These are phyloP conservation scores for Eidolon dupreanum DNA, from an alignment of 2,797 vertebrate genomes.

Conservation along the genomic window DNA sequence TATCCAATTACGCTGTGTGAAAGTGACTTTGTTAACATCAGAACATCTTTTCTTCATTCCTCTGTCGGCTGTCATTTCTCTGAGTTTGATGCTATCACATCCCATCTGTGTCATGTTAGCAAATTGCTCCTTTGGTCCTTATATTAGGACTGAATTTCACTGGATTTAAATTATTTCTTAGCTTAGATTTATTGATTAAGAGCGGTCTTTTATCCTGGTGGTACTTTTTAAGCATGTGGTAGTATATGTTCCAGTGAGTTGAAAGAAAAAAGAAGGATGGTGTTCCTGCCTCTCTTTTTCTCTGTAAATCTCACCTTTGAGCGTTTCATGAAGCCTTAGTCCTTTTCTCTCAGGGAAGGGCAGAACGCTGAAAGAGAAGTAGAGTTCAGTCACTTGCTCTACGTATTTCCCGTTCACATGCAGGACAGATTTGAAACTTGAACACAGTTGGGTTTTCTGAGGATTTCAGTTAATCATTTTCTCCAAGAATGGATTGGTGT, in stretches of 20 bases:
- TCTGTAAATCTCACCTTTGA: not conserved
- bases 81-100: not conserved
- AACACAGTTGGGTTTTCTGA: not conserved
- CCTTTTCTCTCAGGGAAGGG: not conserved
- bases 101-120: not conserved
- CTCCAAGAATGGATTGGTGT: not conserved
- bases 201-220: not conserved
- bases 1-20: not conserved
- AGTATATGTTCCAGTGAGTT: not conserved
- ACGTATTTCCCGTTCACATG: not conserved
- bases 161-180: constrained; percentile 35
- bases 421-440: not conserved
- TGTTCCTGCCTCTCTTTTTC: not conserved
- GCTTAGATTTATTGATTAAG: constrained; percentile 57
- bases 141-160: not conserved
- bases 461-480: not conserved
- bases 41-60: not conserved
- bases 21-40: constrained; percentile 28
- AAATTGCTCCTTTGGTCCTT: constrained; percentile 56
- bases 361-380: not conserved
- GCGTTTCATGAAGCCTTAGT: not conserved
- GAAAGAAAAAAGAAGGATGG: not conserved
- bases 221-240: not conserved
- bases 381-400: not conserved
- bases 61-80: not conserved